These are phyloP conservation scores for Melanotaenia boesemani DNA, from an alignment of 2,797 vertebrate species.

Conservation along the genomic window DNA sequence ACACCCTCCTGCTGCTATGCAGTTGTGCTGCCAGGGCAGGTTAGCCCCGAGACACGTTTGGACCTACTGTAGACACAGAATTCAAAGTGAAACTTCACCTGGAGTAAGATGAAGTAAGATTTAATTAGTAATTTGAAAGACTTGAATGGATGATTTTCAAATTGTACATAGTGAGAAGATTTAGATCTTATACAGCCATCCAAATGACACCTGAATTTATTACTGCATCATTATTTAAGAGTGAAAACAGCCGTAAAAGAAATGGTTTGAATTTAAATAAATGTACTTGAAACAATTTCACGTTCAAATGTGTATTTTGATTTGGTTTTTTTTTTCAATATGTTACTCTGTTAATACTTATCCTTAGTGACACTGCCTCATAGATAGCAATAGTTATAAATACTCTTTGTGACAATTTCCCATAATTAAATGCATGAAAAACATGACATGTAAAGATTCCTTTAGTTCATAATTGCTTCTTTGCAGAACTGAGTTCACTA, in stretches of 20 bases:
- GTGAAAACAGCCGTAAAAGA: not conserved
- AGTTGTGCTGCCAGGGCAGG: constrained; percentile 10
- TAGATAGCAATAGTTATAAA: not conserved
- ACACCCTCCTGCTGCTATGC: constrained; percentile 15
- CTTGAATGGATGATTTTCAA: not conserved
- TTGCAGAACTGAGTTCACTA: too few species aligned
- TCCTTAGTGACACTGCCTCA: too few species aligned
- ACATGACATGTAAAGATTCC: not conserved
- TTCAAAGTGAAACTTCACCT: not conserved
- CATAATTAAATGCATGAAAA: not conserved
- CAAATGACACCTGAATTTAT: not conserved
- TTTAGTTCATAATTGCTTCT: not conserved
- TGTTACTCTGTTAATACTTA: too few species aligned
- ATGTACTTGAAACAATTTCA: too few species aligned
- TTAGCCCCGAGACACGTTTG: constrained; percentile 3
- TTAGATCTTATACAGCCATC: not conserved
- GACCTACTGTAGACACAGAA: not conserved
- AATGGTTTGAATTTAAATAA: too few species aligned
- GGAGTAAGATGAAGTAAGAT: not conserved
- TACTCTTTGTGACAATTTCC: not conserved
- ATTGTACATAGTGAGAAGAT: not conserved
- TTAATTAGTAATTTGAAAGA: not conserved
- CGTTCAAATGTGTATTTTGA: too few species aligned
- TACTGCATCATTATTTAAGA: not conserved
- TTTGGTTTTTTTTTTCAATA: too few species aligned